Evolutionary conservation across 2,888 invertebrate genomes (phyloP), one percentile per base, ranked within the genome.

Genomic region (Oxyteleia sp.): DNA sequence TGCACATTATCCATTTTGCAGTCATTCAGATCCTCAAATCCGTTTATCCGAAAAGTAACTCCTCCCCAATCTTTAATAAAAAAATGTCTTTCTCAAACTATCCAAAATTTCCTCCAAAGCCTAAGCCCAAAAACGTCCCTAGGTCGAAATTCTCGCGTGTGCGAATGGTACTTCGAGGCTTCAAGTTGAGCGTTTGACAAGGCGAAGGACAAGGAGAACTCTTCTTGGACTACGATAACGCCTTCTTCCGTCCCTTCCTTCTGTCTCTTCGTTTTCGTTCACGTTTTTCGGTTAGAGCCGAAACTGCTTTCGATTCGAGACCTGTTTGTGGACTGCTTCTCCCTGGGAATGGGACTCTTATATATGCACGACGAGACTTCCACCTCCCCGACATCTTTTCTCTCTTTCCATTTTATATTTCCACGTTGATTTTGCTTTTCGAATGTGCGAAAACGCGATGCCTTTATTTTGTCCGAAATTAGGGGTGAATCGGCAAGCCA

Each of bases 1-100:
- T 89, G 85, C 11, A 83, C 88, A 74, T 72, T 79, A 15, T 91
- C 72, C 93, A 93, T 93, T 59, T 85, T 66, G 7, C 29, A 15
- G 45, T 68, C 74, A 72, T 80, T 11, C 71, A 80, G 71, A 38
- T 57, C 15, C 5, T 23, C 29, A 18, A 45, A 35, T 29, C 35
- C 13, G 26, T 4, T 49, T 23, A 10, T 45, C 23, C 23, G 45
- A 59, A 38, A 47, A 43, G 13, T 4, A n/a, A n/a, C 10, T 43
- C 20, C 15, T 29, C n/a, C 38, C 13, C n/a, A 15, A 15, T 45
- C 26, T 26, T 26, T 4, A 26, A 26, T 15, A n/a, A 15, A 45
- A 15, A 15, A 8, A 45, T 8, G 13, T 13, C 15, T 15, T 45
- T n/a, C 45, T 11, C 41, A 26, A 26, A 26, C 26, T 26, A 4